Conservation (phyloP, 1,140 invertebrate species). For the Trichogramma pretiosum region DNA sequence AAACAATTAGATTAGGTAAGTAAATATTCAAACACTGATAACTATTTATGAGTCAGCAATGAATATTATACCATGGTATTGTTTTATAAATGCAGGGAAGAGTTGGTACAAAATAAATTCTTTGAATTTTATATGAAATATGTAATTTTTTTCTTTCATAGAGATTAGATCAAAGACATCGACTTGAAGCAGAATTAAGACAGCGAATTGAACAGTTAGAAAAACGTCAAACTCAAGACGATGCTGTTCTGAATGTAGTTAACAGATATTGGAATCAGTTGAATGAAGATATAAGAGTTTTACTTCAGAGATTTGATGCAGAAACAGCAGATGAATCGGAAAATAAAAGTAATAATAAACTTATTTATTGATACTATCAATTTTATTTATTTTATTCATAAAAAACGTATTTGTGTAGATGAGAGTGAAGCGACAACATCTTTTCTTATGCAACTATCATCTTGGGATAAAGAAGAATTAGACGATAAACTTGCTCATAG, state of each 20-base stretch:
- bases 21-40: no score
- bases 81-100: no score
- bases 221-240: slow-evolving; percentile 93
- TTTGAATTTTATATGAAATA: slow-evolving; percentile 1
- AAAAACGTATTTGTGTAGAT: slow-evolving; percentile 53
- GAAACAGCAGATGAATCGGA: slow-evolving; percentile 94
- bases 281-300: slow-evolving; percentile 91
- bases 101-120: no score
- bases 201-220: slow-evolving; percentile 93
- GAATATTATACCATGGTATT: no score
- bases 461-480: slow-evolving; percentile 95
- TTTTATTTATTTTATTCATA: not conserved
- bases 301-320: slow-evolving; percentile 92
- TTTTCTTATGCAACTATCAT: slow-evolving; percentile 91
- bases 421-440: slow-evolving; percentile 95
- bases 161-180: slow-evolving; percentile 82
- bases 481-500: slow-evolving; percentile 92
- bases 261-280: slow-evolving; percentile 97
- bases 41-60: no score
- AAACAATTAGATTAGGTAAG: no score
- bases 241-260: slow-evolving; percentile 94
- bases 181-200: slow-evolving; percentile 80
- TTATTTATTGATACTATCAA: not conserved
- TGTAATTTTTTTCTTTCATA: slow-evolving; percentile 32
- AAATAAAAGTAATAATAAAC: slow-evolving; percentile 63